These are phyloP conservation scores for Pimephales promelas DNA, from an alignment of 2,113 vertebrate genomes.

Conservation along the genomic window DNA sequence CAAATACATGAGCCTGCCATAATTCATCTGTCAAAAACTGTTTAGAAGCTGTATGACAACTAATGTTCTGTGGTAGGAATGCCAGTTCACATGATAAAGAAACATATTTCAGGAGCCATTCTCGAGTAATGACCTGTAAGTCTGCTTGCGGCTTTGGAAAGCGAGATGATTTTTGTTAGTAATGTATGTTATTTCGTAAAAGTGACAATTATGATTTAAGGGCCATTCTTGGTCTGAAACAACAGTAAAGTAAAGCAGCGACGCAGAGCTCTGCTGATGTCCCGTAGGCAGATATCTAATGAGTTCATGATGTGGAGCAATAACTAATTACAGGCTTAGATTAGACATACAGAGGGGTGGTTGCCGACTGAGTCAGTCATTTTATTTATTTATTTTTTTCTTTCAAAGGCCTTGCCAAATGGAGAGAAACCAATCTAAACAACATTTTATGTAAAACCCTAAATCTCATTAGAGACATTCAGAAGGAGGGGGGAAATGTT, in stretches of 20 bases:
- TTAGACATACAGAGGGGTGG: slow-evolving; percentile 59
- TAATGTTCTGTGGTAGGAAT: background rate
- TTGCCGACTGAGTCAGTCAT: slow-evolving; percentile 60
- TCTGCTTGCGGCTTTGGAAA: background rate
- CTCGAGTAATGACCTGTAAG: background rate
- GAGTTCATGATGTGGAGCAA: slow-evolving; percentile 65
- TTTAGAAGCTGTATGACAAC: slow-evolving; percentile 38
- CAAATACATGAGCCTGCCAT: slow-evolving; percentile 10
- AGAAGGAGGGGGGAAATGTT: slow-evolving; percentile 62
- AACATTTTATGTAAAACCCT: slow-evolving; percentile 63
- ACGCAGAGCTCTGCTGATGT: slow-evolving; percentile 49
- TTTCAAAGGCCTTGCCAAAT: slow-evolving; percentile 64
- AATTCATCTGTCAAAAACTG: slow-evolving; percentile 36
- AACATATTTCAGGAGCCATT: slow-evolving; percentile 9
- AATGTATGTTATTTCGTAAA: slow-evolving; percentile 40
- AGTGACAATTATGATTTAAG: slow-evolving; percentile 20
- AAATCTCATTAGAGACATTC: slow-evolving; percentile 67
- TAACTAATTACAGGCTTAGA: slow-evolving; percentile 67
- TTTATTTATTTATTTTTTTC: slow-evolving; percentile 31
- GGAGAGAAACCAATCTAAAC: slow-evolving; percentile 68
- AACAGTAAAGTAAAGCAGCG: slow-evolving; percentile 2
- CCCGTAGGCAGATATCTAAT: slow-evolving; percentile 61
- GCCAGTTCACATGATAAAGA: slow-evolving; percentile 36
- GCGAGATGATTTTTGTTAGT: slow-evolving; percentile 29
- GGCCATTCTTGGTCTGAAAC: slow-evolving; percentile 11